A percentile compares a stretch with the other conserved stretches of the same genome.
Evolutionary conservation across 2,888 invertebrate genomes (phyloP).

Genomic region (Unio delphinus): DNA sequence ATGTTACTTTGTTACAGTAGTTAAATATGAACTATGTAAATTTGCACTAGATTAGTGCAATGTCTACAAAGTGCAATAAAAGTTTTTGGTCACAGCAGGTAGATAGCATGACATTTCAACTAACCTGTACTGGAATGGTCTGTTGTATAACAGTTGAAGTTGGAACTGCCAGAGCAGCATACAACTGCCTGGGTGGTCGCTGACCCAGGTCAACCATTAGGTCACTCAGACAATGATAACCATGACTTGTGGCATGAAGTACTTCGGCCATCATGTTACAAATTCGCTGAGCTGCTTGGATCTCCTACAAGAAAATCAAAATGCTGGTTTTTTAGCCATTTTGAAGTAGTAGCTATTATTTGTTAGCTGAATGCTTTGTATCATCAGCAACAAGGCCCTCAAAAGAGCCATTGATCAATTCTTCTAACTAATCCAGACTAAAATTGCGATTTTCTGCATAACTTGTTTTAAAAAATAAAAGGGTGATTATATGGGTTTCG

Average conservation of each 20-base stretch:
- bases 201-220: conserved; percentile 82
- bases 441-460: no score
- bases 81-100: not conserved
- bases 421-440: no score
- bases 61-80: not conserved
- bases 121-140: conserved; percentile 79
- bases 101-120: conserved; percentile 1
- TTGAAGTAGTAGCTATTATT: no score
- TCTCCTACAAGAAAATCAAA: conserved; percentile 37
- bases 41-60: no score
- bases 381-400: no score
- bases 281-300: conserved; percentile 75
- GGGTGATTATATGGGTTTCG: no score
- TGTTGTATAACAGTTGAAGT: conserved; percentile 76
- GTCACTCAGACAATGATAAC: conserved; percentile 91
- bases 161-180: conserved; percentile 49
- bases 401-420: no score
- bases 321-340: not conserved
- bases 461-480: no score
- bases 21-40: no score
- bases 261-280: conserved; percentile 85
- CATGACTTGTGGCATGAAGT: conserved; percentile 89
- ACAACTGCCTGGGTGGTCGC: conserved; percentile 79
- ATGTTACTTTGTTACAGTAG: no score
- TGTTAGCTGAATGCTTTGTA: no score